Evolutionary conservation across 2,113 vertebrate species (phyloP).

Genomic region (Tragelaphus strepsiceros): DNA sequence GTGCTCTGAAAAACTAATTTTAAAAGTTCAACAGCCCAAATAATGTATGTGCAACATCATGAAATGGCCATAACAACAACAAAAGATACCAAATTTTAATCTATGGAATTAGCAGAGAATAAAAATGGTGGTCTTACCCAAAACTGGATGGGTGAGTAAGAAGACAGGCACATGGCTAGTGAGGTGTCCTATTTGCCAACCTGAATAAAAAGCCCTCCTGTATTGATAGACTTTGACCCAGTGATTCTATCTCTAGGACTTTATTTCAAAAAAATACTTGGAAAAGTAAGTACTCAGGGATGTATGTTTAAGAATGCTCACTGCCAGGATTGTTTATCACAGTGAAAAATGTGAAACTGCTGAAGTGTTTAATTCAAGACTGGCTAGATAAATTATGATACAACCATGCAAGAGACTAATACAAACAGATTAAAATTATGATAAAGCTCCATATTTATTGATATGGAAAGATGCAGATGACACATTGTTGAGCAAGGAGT

Average conservation of each 20-base stretch:
- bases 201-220: not conserved
- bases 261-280: not conserved
- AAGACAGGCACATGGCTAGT: fast-evolving
- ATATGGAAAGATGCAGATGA: not conserved
- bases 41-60: not conserved
- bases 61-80: not conserved
- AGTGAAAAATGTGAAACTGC: not conserved
- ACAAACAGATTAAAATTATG: not conserved
- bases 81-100: not conserved
- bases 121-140: not conserved
- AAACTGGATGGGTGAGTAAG: fast-evolving
- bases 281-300: not conserved
- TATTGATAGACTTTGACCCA: not conserved
- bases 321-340: not conserved
- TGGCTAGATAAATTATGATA: not conserved
- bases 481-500: not conserved
- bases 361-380: not conserved
- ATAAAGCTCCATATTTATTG: not conserved
- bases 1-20: not conserved
- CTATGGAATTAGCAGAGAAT: not conserved
- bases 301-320: not conserved
- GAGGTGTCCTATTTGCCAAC: not conserved
- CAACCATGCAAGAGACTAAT: not conserved
- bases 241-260: not conserved
- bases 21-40: not conserved